A percentile compares a stretch with the other conserved stretches of the same genome.
Evolutionary conservation across 2,113 vertebrate species (phyloP).

Genomic region (Picathartes gymnocephalus): DNA sequence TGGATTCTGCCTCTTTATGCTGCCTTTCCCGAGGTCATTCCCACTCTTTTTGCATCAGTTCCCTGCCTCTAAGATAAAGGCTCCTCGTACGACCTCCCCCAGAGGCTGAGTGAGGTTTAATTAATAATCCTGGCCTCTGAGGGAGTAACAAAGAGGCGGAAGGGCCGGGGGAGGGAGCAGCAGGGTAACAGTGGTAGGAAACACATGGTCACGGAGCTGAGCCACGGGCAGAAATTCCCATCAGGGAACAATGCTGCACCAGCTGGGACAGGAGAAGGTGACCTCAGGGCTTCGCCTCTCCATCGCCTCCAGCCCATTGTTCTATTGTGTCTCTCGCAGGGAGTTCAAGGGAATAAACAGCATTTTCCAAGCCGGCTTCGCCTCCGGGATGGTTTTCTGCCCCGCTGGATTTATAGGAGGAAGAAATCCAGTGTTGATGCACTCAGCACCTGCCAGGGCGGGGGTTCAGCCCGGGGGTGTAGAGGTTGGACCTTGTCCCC

Average conservation of each 20-base stretch:
- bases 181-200: slow-evolving; percentile 43
- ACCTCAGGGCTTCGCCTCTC: slow-evolving; percentile 53
- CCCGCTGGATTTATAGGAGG: background rate
- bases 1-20: background rate
- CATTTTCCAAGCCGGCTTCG: background rate
- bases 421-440: background rate
- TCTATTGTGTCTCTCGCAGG: slow-evolving; percentile 47
- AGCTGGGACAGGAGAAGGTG: slow-evolving; percentile 53
- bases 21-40: background rate
- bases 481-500: background rate
- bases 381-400: background rate
- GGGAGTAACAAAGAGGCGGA: slow-evolving; percentile 51
- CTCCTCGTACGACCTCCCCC: background rate
- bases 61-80: background rate
- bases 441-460: background rate
- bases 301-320: slow-evolving; percentile 36
- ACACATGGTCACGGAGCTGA: slow-evolving; percentile 39
- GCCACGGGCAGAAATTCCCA: slow-evolving; percentile 43
- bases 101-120: background rate
- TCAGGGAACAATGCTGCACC: slow-evolving; percentile 62
- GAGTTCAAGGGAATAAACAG: slow-evolving; percentile 59
- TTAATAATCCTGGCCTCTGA: slow-evolving; percentile 17
- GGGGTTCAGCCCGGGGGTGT: fast-evolving
- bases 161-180: slow-evolving; percentile 49
- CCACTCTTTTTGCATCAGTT: background rate